Conservation (phyloP, 1,140 invertebrate genomes). For the Berghia stephanieae region DNA sequence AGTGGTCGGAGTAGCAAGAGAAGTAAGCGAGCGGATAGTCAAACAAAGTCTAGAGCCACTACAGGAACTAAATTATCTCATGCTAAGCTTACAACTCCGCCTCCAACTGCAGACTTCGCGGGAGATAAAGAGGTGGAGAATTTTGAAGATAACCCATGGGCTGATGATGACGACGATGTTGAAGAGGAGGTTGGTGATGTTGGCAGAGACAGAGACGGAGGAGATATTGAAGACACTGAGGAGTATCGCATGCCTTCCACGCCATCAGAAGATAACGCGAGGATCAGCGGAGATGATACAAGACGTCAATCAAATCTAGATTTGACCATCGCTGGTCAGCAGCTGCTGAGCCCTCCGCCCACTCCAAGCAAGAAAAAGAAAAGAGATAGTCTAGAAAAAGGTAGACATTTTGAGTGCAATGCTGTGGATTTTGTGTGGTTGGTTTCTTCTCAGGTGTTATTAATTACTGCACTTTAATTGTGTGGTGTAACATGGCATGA, state of each 20-base stretch:
- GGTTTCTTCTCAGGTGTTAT: too few relatives aligned
- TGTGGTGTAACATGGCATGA: too few relatives aligned
- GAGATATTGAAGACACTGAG: not conserved
- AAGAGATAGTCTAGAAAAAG: not conserved
- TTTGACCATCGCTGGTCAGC: conserved; percentile 13
- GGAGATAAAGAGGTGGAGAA: not conserved
- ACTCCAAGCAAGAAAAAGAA: not conserved
- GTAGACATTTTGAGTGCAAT: too few relatives aligned
- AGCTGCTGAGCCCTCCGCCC: conserved; percentile 21
- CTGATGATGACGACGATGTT: not conserved
- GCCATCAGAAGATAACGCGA: conserved; percentile 14
- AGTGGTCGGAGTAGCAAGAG: conserved; percentile 15
- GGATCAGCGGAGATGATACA: conserved; percentile 17
- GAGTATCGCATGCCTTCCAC: conserved; percentile 14
- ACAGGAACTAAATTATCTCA: conserved; percentile 17
- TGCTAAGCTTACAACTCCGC: conserved; percentile 4
- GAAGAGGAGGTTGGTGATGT: not conserved
- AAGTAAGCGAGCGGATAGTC: not conserved
- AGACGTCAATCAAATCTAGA: not conserved
- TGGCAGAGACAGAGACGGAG: not conserved
- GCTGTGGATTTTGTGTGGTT: too few relatives aligned
- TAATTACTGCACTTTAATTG: too few relatives aligned
- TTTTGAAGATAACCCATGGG: conserved; percentile 10
- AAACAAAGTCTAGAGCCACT: not conserved
- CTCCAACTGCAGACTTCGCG: not conserved